phyloP scores from a whole-genome alignment of 2,113 vertebrate genomes.

The Donacobius atricapilla region DNA sequence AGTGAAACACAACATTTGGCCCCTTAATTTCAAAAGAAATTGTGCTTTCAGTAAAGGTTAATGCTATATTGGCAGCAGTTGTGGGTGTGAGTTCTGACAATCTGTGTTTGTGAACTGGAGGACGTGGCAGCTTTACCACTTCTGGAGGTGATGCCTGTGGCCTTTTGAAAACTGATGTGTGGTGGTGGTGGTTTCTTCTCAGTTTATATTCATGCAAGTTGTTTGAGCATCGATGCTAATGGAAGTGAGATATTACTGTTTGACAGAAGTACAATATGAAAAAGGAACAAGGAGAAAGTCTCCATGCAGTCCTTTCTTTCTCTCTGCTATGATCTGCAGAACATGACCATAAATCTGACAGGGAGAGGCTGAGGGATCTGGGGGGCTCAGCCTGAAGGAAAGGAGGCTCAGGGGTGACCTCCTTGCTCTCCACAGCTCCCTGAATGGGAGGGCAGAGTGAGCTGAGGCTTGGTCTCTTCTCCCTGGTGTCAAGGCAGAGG shows the following conservation, averaged over 20 bases:
- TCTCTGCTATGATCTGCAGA: background rate
- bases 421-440: background rate
- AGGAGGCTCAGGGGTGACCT: background rate
- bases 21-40: background rate
- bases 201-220: background rate
- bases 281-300: background rate
- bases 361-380: background rate
- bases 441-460: background rate
- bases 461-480: background rate
- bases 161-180: background rate
- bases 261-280: background rate
- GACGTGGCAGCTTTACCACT: background rate
- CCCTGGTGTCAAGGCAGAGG: background rate
- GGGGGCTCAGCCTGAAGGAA: background rate
- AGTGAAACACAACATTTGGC: background rate
- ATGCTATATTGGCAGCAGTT: background rate
- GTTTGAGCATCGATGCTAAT: background rate
- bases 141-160: background rate
- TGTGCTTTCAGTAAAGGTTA: background rate
- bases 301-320: background rate
- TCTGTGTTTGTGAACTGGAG: background rate
- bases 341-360: rapidly evolving
- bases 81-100: background rate
- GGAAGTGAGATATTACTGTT: background rate
- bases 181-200: background rate